Evolutionary conservation across 2,113 vertebrate species (phyloP).

Genomic region (Dasyprocta punctata): DNA sequence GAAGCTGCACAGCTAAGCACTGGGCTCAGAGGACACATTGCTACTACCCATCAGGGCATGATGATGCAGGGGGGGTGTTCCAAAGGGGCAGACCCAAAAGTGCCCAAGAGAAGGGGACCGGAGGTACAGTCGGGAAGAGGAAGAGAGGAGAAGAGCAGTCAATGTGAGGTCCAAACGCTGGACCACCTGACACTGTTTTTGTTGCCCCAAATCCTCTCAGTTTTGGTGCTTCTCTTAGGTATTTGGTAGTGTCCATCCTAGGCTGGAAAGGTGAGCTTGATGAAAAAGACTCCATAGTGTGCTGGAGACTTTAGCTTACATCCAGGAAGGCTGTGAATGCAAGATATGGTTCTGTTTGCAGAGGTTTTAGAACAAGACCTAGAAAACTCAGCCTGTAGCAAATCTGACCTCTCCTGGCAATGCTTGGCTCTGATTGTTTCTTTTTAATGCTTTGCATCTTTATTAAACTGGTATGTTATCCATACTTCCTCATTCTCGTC

Average conservation of each 20-base stretch:
- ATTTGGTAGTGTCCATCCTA: too few species aligned
- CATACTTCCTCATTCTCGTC: neutral
- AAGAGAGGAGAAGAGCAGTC: neutral
- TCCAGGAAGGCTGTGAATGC: neutral
- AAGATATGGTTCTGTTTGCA: neutral
- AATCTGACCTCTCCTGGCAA: neutral
- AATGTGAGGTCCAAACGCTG: neutral
- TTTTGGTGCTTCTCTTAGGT: neutral
- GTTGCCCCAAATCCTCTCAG: neutral
- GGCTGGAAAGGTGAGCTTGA: neutral
- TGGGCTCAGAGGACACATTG: neutral
- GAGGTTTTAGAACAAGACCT: neutral
- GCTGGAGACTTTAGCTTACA: neutral
- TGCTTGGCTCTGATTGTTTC: neutral
- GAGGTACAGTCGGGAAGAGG: too few species aligned
- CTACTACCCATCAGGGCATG: neutral
- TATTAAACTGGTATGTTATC: constrained; percentile 70
- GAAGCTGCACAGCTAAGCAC: neutral
- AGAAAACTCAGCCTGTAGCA: neutral
- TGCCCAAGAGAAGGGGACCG: neutral
- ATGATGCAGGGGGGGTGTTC: neutral
- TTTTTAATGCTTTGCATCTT: neutral
- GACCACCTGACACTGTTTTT: neutral
- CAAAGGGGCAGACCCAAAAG: neutral
- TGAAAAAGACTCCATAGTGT: neutral